These are phyloP conservation scores for Apolygus lucorum DNA, from an alignment of 1,140 invertebrate genomes.

Conservation along the genomic window DNA sequence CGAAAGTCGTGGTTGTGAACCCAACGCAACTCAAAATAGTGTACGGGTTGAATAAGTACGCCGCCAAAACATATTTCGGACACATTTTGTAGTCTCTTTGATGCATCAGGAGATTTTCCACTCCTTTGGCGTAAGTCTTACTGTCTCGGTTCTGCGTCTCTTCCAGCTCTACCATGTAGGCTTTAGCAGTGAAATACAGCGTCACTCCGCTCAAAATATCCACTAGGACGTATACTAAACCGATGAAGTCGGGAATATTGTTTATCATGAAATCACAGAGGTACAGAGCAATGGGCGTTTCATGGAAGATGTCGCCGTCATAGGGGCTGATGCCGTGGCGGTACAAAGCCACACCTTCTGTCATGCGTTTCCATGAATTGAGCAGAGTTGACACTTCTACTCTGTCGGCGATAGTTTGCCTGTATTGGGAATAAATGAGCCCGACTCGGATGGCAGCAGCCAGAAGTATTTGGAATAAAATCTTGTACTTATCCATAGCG, in stretches of 20 bases:
- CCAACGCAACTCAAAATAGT: conserved; percentile 83
- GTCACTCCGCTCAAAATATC: conserved; percentile 66
- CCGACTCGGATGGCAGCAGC: conserved; percentile 55
- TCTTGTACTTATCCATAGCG: neutral
- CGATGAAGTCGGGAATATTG: conserved; percentile 46
- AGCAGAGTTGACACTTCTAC: conserved; percentile 85
- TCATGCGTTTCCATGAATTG: conserved; percentile 85
- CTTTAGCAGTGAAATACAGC: conserved; percentile 55
- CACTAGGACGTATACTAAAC: conserved; percentile 57
- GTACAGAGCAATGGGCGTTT: conserved; percentile 67
- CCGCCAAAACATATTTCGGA: conserved; percentile 59
- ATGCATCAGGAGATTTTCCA: conserved; percentile 48
- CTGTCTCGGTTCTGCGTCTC: conserved; percentile 34
- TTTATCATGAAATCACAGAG: conserved; percentile 62
- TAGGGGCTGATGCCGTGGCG: conserved; percentile 79
- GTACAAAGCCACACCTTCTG: conserved; percentile 76
- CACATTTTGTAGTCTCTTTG: conserved; percentile 45
- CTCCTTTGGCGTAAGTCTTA: conserved; percentile 46
- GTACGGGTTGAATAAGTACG: conserved; percentile 90
- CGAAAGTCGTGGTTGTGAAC: conserved; percentile 81
- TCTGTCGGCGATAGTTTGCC: conserved; percentile 59
- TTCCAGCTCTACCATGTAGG: conserved; percentile 50
- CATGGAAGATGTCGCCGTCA: conserved; percentile 84
- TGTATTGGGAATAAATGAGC: conserved; percentile 60
- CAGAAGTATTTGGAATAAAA: conserved; percentile 39